Evolutionary conservation across 2,797 vertebrate species (phyloP), one percentile per base, ranked within the genome.

Genomic region (Cephalopachus bancanus): DNA sequence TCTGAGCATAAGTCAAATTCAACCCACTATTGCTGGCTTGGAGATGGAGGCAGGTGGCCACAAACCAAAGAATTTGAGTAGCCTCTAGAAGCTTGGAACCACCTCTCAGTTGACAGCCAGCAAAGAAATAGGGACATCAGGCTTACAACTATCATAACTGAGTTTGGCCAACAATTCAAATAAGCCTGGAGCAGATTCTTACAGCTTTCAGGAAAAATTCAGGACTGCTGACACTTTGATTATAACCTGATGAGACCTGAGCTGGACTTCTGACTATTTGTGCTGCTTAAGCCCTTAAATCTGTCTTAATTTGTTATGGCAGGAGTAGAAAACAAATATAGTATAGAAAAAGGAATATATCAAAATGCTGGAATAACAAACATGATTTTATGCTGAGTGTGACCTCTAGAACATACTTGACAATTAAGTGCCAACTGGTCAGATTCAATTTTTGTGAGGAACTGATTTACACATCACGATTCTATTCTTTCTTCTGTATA

Each of bases 371-470:
- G 49, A 4, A 24, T 65, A 49, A 91, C 16, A 93, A 57, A 26
- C 2, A 10, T 9, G 10, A 44, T 69, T 72, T 95, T 28, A 74
- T 74, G 14, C 10, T 49, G 22, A 89, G 22, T 71, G 65, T 83
- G 65, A 60, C 3, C 14, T 22, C 65, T 75, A 26, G 57, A 30
- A 51, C 10, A 33, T 5, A 5, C 17, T 95, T 84, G 0, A 4
- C 62, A 2, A 62, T 81, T 95, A 91, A 81, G 65, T 33, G 93
- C 86, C 10, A n/a, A 85, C 0, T 76, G 3, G n/a, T 65, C 11
- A 85, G 14, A 88, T 74, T 95, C 30, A 87, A 1, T 85, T 88
- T 94, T 75, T 14, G 16, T 55, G 14, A 93, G 51, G 19, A 87
- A 44, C 5, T 19, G 0, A 28, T 89, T 67, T 96, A 24, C 26